Base-by-base conservation (phyloP, 2,888 invertebrate genomes). In the Maniola hyperantus region DNA sequence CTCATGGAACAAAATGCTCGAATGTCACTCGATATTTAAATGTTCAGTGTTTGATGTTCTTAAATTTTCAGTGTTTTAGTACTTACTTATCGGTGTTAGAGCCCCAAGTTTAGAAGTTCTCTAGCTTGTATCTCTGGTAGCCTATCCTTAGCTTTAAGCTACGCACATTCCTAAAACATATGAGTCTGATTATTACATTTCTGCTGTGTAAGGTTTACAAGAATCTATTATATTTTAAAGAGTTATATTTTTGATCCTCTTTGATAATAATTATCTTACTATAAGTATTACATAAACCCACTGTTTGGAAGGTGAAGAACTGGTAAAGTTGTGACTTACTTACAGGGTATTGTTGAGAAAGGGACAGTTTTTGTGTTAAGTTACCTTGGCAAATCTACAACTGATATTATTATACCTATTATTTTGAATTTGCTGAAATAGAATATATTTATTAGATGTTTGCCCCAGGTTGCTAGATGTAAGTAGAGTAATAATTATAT, bases 151-250 rank as follows among this genome's bases (percentile, higher is more conserved):
- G 89, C 80, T 82, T 74, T 91, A 90, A 91, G 85, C 85, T 87
- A 78, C 85, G 88, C 91, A 91, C 91, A 91, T 90, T 91, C 91
- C 91, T 89, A 82, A 72, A 78, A 83, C 79, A 83, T 81, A 82
- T 82, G 85, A 89, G 91, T 92, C 91, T 92, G 91, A 92, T 83
- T 83, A 85, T 83, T 71, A 89, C 87, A 88, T 91, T 88, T 91
- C 91, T 86, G 88, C 87, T 85, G 83, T 83, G 76, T 83, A 83
- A 82, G 77, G 80, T 85, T 81, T 85, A 86, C 87, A 87, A 86
- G 86, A 88, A 87, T 87, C 85, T 83, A 85, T 85, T 81, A 87
- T 87, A 84, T 91, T 91, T 91, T 87, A 83, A 89, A 87, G 84
- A 87, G 77, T 88, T 90, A 88, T 91, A 91, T 91, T 90, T 91